Percentiles rank a stretch among this genome's conserved stretches.
phyloP scores from a whole-genome alignment of 2,888 invertebrate genomes.

The Pecten maximus region DNA sequence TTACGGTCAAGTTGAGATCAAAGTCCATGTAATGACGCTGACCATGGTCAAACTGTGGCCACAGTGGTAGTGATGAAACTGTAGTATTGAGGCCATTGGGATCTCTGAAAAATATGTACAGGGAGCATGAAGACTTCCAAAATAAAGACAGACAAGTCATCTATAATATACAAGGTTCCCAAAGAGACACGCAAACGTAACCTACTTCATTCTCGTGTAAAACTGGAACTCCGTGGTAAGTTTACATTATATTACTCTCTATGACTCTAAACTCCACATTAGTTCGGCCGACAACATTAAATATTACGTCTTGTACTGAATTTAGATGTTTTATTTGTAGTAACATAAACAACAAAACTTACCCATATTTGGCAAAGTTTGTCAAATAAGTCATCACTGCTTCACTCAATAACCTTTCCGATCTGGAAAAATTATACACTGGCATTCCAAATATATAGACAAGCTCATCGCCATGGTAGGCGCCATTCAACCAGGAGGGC shows the following conservation, averaged over 20 bases:
- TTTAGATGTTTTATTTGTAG: too few relatives aligned
- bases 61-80: not conserved
- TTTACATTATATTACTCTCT: too few relatives aligned
- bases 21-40: conserved; percentile 53
- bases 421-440: conserved; percentile 52
- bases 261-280: too few relatives aligned
- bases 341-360: conserved; percentile 82
- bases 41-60: conserved; percentile 50
- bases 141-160: too few relatives aligned
- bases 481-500: conserved; percentile 95
- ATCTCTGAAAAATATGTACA: conserved; percentile 49
- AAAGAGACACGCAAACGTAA: too few relatives aligned
- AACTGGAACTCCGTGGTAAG: too few relatives aligned
- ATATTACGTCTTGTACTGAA: not conserved
- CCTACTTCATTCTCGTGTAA: too few relatives aligned
- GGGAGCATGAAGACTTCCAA: not conserved
- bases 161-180: too few relatives aligned
- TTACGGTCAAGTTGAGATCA: conserved; percentile 38
- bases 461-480: conserved; percentile 97
- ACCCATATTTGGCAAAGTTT: conserved; percentile 97
- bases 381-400: conserved; percentile 97
- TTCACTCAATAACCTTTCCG: conserved; percentile 88
- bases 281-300: too few relatives aligned
- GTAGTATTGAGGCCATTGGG: conserved; percentile 46
- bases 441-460: conserved; percentile 96